Base-by-base conservation (phyloP, 2,113 vertebrate species). In the Epinephelus moara region DNA sequence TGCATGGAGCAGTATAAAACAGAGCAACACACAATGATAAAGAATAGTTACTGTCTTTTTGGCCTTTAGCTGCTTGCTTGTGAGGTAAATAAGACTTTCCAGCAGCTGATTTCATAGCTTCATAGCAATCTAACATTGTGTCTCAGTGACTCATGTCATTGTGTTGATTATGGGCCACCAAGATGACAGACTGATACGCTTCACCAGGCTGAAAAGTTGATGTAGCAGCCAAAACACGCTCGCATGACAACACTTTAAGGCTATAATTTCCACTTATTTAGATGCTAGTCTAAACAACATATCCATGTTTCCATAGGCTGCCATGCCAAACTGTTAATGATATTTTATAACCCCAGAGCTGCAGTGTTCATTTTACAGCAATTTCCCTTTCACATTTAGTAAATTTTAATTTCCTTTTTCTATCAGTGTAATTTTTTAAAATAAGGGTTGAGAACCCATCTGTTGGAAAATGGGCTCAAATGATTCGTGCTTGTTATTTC, bases 401-500 rank as follows among this genome's bases (percentile, higher is more conserved):
- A 53, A 49, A 81, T 59, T 84, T 69, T n/a, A 33, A 83, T 82
- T 79, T 88, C 59, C 68, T 57, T 66, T 85, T 73, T 84, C 12
- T 77, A 60, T 78, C 14, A 61, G 21, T 25, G 23, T 74, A 33
- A 82, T 77, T 61, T 82, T 55, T 57, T 74, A 15, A 77, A 67
- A 64, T 77, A 47, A 70, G 45, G 66, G 69, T 62, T 56, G 66
- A 87, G 61, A n/a, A 71, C 21, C 64, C 66, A 19, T 86, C 59
- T 68, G 21, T 56, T 77, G 68, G 76, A 78, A 81, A 86, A 86
- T 83, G 55, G 75, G 50, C 37, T 68, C 67, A 88, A 88, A 88
- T 79, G 52, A 30, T 23, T 55, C 30, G 56, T 69, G 47, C 23
- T 33, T 70, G 70, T 86, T 89, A 82, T 88, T 80, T 74, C 25